phyloP scores from a whole-genome alignment of 2,113 vertebrate species.

The Rhinopithecus roxellana region DNA sequence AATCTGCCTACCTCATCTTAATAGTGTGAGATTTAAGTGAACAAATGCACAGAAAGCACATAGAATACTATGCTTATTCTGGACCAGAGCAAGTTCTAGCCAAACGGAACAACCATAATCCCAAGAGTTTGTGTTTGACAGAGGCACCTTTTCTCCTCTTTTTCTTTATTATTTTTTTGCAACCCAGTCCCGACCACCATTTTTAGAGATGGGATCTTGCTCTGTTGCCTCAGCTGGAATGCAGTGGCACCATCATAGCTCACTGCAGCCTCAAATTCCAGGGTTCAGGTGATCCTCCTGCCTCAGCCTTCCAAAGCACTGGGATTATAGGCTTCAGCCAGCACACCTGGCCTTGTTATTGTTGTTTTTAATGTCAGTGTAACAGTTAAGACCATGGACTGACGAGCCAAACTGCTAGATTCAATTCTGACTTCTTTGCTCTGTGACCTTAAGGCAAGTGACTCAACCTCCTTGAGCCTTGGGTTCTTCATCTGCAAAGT shows the following conservation, averaged over 20 bases:
- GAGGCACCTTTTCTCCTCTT: neutral
- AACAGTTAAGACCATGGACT: neutral
- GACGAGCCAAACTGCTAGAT: neutral
- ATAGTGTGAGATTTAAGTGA: neutral
- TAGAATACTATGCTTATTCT: neutral
- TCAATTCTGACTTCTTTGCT: neutral
- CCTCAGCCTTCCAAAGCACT: too few species aligned
- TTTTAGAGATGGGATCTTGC: too few species aligned
- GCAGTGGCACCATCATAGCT: too few species aligned
- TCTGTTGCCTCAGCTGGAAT: too few species aligned
- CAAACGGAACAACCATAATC: accelerated
- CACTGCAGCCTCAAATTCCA: too few species aligned
- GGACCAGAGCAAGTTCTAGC: neutral
- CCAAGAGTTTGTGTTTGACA: neutral
- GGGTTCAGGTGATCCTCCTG: too few species aligned
- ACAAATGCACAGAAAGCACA: neutral
- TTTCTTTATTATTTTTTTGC: neutral
- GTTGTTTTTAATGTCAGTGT: neutral
- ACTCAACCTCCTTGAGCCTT: neutral
- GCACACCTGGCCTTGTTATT: too few species aligned
- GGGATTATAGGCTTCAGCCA: too few species aligned
- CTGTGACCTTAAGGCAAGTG: neutral
- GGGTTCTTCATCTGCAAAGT: neutral
- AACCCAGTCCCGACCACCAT: too few species aligned
- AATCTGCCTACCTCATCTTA: neutral